Conservation (phyloP, 2,113 vertebrate species). For the Xenopus laevis region DNA sequence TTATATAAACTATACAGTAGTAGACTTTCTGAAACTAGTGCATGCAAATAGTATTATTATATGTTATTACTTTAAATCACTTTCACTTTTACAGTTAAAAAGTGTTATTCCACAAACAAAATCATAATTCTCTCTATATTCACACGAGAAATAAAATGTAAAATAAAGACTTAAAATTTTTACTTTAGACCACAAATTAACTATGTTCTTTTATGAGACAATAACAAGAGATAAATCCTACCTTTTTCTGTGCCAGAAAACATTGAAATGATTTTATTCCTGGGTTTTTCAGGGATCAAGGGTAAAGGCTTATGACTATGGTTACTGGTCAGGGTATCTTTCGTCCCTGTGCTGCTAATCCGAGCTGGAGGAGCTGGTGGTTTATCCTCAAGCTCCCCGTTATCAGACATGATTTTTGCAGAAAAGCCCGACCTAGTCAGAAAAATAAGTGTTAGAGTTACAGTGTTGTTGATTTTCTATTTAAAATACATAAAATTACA, state of each 20-base stretch:
- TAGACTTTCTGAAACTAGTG: no score
- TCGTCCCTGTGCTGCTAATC: slow-evolving; percentile 84
- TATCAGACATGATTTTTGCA: slow-evolving; percentile 84
- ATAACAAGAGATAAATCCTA: slow-evolving; percentile 41
- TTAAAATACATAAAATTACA: neutral
- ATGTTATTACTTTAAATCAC: no score
- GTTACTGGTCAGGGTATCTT: slow-evolving; percentile 83
- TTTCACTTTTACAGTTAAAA: no score
- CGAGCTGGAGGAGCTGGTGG: slow-evolving; percentile 95
- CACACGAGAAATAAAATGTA: no score
- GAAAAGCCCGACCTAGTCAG: slow-evolving; percentile 38
- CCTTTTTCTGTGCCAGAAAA: slow-evolving; percentile 90
- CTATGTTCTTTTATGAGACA: no score
- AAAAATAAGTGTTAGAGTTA: neutral
- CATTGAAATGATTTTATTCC: slow-evolving; percentile 94
- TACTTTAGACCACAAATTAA: neutral
- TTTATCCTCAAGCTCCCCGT: slow-evolving; percentile 93
- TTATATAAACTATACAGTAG: no score
- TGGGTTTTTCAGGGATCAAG: slow-evolving; percentile 91
- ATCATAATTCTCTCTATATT: no score
- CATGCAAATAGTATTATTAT: no score
- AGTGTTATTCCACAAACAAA: no score
- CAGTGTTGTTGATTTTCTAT: neutral
- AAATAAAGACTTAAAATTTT: neutral
- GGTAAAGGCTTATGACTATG: slow-evolving; percentile 93